Evolutionary conservation across 2,888 invertebrate genomes (phyloP), one percentile per base, ranked within the genome.

Genomic region (Lithophane socia): DNA sequence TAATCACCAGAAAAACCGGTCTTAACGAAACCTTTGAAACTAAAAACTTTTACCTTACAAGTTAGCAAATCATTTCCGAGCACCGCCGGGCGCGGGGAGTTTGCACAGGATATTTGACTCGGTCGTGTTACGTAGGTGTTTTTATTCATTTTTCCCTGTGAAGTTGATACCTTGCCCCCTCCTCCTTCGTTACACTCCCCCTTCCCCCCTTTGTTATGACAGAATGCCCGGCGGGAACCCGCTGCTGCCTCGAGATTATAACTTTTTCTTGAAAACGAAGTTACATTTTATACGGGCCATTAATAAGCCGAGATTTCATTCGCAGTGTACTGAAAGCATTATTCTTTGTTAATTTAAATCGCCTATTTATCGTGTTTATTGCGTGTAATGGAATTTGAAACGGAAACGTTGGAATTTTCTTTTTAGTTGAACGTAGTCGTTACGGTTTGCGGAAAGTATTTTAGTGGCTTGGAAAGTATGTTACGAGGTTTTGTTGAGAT

Each of bases 181-280:
- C 18, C 73, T 3, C 49, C 13, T 49, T 37, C 49, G 5, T 21
- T 21, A 4, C 24, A 7, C 37, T 7, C 42, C 44, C n/a, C 8
- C n/a, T 24, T 29, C 64, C 76, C 84, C 63, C 78, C 86, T 85
- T 89, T 89, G 88, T 90, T 90, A 91, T 90, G 92, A 92, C 89
- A 88, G 90, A 92, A 88, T 73, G 77, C 90, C 87, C 90, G 73
- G 88, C 72, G 76, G 87, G 88, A 87, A 89, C 73, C 86, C 80
- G 70, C 85, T 82, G 82, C 84, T 84, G 82, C 87, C 80, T 84
- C 83, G 78, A 91, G 89, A 91, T 92, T 91, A 91, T 88, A 92
- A 91, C 88, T 91, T 91, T 88, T 90, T 85, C 87, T 89, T 85
- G 86, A 87, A 90, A 91, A 84, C 89, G 85, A 89, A 91, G 89